Conservation (phyloP, 1,140 invertebrate genomes). For the Ericerus pela region DNA sequence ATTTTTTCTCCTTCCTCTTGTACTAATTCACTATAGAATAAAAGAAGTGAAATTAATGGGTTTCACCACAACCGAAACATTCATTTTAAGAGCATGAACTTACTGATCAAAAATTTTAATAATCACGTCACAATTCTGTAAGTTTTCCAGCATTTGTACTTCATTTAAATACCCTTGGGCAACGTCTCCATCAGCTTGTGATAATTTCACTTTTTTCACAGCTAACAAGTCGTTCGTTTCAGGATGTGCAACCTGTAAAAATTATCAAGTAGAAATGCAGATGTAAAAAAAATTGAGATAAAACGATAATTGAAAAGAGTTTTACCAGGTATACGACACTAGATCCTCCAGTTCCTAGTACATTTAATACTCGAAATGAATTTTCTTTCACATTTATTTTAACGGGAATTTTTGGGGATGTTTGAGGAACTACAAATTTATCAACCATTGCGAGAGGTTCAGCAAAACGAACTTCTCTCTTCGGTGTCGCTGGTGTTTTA, state of each 20-base stretch:
- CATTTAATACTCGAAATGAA: slow-evolving; percentile 21
- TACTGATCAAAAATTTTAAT: slow-evolving; percentile 80
- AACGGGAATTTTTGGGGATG: background rate
- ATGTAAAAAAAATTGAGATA: background rate
- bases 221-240: slow-evolving; percentile 21
- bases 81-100: too few species aligned
- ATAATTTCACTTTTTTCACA: slow-evolving; percentile 42
- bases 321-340: slow-evolving; percentile 25
- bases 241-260: slow-evolving; percentile 24
- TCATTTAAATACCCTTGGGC: slow-evolving; percentile 78
- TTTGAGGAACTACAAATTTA: too few species aligned
- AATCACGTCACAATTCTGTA: slow-evolving; percentile 68
- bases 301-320: too few species aligned
- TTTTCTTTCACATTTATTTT: slow-evolving; percentile 20
- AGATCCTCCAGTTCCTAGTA: slow-evolving; percentile 25
- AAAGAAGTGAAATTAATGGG: slow-evolving; percentile 13
- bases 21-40: slow-evolving; percentile 35
- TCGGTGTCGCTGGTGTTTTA: too few species aligned
- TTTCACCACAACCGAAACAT: slow-evolving; percentile 4
- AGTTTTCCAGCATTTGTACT: slow-evolving; percentile 60
- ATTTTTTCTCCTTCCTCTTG: slow-evolving; percentile 33
- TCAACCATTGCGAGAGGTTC: too few species aligned
- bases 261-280: background rate
- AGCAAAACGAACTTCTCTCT: too few species aligned
- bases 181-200: slow-evolving; percentile 47